These are phyloP conservation scores for Leptinotarsa lineolata DNA, from an alignment of 1,140 invertebrate species.

Conservation along the genomic window DNA sequence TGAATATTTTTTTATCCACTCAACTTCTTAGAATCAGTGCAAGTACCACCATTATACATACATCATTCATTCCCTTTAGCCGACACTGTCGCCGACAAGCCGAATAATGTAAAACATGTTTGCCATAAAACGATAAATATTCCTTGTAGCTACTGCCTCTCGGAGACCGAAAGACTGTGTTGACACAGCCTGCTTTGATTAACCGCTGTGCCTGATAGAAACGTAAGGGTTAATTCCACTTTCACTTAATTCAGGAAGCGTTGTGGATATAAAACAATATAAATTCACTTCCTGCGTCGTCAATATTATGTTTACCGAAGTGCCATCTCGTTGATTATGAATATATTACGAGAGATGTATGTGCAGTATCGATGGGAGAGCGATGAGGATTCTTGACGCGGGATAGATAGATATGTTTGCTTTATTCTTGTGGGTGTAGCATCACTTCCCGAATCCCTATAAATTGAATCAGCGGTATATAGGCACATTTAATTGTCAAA, in stretches of 20 bases:
- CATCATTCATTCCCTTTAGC: slow-evolving; percentile 14
- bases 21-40: too few species aligned
- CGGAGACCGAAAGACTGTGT: slow-evolving; percentile 35
- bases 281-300: slow-evolving; percentile 23
- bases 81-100: not conserved
- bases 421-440: slow-evolving; percentile 35
- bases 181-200: slow-evolving; percentile 42
- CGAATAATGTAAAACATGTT: slow-evolving; percentile 23
- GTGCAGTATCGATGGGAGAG: slow-evolving; percentile 34
- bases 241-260: slow-evolving; percentile 49
- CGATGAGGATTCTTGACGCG: slow-evolving; percentile 18
- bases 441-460: slow-evolving; percentile 41
- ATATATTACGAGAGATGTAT: slow-evolving; percentile 45
- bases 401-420: slow-evolving; percentile 26
- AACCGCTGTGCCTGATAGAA: slow-evolving; percentile 39
- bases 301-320: slow-evolving; percentile 49
- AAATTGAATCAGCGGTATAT: slow-evolving; percentile 48
- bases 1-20: not conserved
- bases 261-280: slow-evolving; percentile 50
- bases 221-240: slow-evolving; percentile 48
- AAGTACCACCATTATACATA: not conserved
- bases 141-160: slow-evolving; percentile 9
- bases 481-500: slow-evolving; percentile 47
- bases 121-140: slow-evolving; percentile 27
- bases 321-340: slow-evolving; percentile 49